These are phyloP conservation scores for Ceriagrion tenellum DNA, from an alignment of 2,888 invertebrate genomes.

Conservation along the genomic window DNA sequence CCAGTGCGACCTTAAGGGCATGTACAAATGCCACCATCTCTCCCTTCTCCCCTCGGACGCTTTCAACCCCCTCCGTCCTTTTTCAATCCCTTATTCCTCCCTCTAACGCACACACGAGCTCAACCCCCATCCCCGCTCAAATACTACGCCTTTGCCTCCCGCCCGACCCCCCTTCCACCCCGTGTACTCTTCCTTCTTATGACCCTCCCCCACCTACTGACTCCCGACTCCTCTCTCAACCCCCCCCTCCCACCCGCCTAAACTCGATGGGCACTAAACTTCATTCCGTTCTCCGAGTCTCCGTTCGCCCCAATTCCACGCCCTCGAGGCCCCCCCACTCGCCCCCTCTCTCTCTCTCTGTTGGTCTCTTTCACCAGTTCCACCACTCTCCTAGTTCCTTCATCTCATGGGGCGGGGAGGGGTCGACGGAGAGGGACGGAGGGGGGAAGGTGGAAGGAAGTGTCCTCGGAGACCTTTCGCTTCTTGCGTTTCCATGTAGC, in stretches of 20 bases:
- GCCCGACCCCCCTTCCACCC: no score
- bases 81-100: background rate
- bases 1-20: background rate
- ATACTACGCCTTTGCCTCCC: background rate
- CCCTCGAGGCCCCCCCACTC: background rate
- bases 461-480: constrained; percentile 10
- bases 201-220: background rate
- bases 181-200: no score
- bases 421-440: background rate
- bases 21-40: background rate
- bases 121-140: background rate
- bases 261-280: background rate
- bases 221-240: no score
- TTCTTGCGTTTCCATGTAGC: constrained; percentile 19
- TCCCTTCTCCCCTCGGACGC: background rate
- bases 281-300: background rate
- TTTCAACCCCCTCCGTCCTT: background rate
- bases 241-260: background rate
- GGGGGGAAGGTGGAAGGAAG: background rate
- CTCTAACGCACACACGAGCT: background rate
- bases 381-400: background rate
- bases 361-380: background rate
- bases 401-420: background rate
- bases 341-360: background rate
- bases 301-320: background rate